Evolutionary conservation across 2,888 invertebrate species (phyloP).

Genomic region (Sturmia bella): DNA sequence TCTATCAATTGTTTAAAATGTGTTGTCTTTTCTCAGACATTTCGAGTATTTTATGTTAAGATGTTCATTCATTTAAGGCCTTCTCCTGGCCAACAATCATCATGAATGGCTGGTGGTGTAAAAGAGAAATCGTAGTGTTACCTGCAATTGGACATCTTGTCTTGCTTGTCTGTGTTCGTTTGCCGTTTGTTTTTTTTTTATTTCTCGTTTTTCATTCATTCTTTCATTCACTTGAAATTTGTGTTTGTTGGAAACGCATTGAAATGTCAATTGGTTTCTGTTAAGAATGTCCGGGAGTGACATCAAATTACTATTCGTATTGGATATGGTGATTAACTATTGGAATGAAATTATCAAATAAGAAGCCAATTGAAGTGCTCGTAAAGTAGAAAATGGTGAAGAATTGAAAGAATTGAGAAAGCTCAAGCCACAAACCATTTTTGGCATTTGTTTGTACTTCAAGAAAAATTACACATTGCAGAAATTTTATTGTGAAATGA

Average conservation of each 20-base stretch:
- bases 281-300: constrained; percentile 64
- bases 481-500: too few species aligned
- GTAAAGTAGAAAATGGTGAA: constrained; percentile 22
- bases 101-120: constrained; percentile 45
- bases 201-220: neutral
- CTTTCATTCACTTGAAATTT: constrained; percentile 41
- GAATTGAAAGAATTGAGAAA: constrained; percentile 39
- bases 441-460: neutral
- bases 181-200: neutral
- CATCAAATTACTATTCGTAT: constrained; percentile 59
- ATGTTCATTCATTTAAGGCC: constrained; percentile 34
- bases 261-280: constrained; percentile 70
- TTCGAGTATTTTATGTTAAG: constrained; percentile 68
- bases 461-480: too few species aligned
- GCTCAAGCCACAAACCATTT: constrained; percentile 56
- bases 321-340: constrained; percentile 69
- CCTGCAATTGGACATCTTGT: constrained; percentile 63
- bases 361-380: constrained; percentile 55
- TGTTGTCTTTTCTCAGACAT: constrained; percentile 63
- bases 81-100: constrained; percentile 15
- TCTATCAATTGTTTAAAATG: constrained; percentile 71
- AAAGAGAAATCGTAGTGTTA: constrained; percentile 59
- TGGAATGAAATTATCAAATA: constrained; percentile 65
- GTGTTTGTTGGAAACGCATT: constrained; percentile 59
- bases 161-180: constrained; percentile 30